These are phyloP conservation scores for Heliconius ismenius DNA, from an alignment of 2,888 invertebrate genomes.

Conservation along the genomic window DNA sequence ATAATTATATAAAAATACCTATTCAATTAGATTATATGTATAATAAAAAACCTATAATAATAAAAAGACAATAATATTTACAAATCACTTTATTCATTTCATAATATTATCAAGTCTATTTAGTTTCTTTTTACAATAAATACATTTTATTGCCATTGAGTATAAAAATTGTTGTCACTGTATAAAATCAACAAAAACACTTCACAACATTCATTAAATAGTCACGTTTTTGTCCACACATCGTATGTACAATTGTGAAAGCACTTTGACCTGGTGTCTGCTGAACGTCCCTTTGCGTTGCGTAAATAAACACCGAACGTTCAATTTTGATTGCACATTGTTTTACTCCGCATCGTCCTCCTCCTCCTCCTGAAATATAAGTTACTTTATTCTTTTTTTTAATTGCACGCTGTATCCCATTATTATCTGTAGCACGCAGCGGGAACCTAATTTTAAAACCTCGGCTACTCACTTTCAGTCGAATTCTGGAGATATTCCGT, in stretches of 20 bases:
- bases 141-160: conserved; percentile 68
- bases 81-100: conserved; percentile 79
- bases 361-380: neutral
- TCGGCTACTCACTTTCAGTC: too few relatives aligned
- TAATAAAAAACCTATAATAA: conserved; percentile 7
- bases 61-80: conserved; percentile 61
- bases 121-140: conserved; percentile 78
- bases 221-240: conserved; percentile 65
- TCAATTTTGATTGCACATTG: conserved; percentile 69
- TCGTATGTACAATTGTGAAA: conserved; percentile 54
- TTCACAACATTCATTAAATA: conserved; percentile 62
- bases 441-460: too few relatives aligned
- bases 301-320: conserved; percentile 54
- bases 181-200: conserved; percentile 70
- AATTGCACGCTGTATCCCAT: neutral
- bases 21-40: neutral
- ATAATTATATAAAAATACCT: neutral
- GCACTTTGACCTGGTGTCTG: conserved; percentile 63
- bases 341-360: conserved; percentile 63
- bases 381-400: neutral
- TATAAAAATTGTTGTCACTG: conserved; percentile 76
- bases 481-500: too few relatives aligned
- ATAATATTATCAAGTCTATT: conserved; percentile 70
- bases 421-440: too few relatives aligned
- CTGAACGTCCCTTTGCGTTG: conserved; percentile 48